phyloP scores from a whole-genome alignment of 2,113 vertebrate species.

The Pseudolaguvia tuberculata region DNA sequence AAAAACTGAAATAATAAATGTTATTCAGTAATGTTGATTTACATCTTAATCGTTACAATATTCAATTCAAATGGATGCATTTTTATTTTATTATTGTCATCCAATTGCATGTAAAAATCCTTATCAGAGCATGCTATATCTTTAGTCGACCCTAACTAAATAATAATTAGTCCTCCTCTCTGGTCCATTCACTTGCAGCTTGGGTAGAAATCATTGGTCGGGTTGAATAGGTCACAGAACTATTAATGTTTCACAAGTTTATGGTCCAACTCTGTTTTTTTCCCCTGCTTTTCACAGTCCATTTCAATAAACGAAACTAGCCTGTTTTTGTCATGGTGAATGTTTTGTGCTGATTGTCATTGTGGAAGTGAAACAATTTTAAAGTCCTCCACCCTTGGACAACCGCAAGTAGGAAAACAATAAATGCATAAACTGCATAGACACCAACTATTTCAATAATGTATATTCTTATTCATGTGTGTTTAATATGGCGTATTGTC shows the following conservation, averaged over 20 bases:
- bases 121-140: not conserved
- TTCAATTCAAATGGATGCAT: too few relatives aligned
- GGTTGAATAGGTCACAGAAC: not conserved
- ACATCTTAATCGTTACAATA: too few relatives aligned
- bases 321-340: not conserved
- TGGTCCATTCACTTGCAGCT: not conserved
- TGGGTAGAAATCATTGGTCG: not conserved
- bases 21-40: too few relatives aligned
- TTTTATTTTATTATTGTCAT: too few relatives aligned
- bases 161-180: accelerated
- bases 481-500: too few relatives aligned
- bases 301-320: not conserved
- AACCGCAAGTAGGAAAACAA: not conserved
- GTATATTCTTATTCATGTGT: too few relatives aligned
- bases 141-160: not conserved
- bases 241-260: not conserved
- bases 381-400: not conserved
- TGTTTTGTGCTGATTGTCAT: too few relatives aligned
- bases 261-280: not conserved
- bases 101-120: too few relatives aligned
- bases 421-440: not conserved
- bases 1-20: too few relatives aligned
- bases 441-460: not conserved
- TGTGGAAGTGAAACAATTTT: too few relatives aligned
- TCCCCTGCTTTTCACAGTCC: too few relatives aligned